Base-by-base conservation (phyloP, 2,113 vertebrate species). In the Rhombomys opimus region DNA sequence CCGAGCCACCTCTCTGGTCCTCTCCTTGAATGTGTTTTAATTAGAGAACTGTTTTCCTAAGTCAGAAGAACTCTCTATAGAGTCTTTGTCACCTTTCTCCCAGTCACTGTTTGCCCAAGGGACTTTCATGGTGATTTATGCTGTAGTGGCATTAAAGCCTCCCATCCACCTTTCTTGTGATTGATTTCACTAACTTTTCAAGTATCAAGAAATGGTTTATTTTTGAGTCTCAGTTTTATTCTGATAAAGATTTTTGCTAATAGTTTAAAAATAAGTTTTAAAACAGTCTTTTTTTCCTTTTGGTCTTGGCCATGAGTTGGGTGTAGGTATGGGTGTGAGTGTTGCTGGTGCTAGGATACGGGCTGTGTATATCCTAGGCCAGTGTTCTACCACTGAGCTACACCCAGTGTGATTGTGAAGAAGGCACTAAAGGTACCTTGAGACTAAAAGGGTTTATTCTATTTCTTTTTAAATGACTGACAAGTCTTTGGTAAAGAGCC, bases 221-320 rank as follows among this genome's bases (percentile, higher is more conserved):
- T 38, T 14, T 93, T 50, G 38, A 38, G 65, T 80, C 23, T 93
- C 23, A 27, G 18, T 63, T 95, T 87, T 95, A 18, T 3, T 89
- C 67, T 70, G 78, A 32, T 87, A 80, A 67, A 46, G 50, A 57
- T 81, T 92, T 75, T 80, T 76, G 8, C n/a, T 90, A 85, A 65
- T 90, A 14, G 41, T 76, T 91, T 89, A 57, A 92, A 89, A 89
- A 38, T 61, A 68, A 63, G 72, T 85, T 85, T 41, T 25, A 57
- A 93, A 67, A 10, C 57, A 17, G 23, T 50, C 20, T 52, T 46
- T 27, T 30, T 78, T 52, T 59, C 9, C 13, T 50, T 65, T 46
- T 46, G 46, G 23, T 68, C 25, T 54, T 65, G 81, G 81, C n/a
- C 25, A 46, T 86, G 63, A 50, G 27, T 13, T 32, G 27, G 84